These are phyloP conservation scores for Linepithema humile DNA, from an alignment of 1,140 invertebrate species.

Conservation along the genomic window DNA sequence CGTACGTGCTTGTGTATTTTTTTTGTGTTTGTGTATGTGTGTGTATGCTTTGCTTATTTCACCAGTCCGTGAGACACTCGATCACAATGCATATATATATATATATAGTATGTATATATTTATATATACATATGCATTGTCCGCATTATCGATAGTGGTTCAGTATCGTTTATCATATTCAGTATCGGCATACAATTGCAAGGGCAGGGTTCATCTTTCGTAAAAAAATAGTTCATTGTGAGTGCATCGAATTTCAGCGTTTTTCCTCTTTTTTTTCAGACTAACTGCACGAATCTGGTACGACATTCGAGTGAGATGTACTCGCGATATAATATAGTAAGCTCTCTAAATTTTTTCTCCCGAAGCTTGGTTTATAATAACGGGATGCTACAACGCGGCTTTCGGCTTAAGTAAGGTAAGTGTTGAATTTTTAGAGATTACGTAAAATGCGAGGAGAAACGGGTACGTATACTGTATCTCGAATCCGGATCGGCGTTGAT, in stretches of 20 bases:
- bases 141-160: conserved; percentile 9
- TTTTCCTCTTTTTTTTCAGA: conserved; percentile 9
- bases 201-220: conserved; percentile 56
- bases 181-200: conserved; percentile 42
- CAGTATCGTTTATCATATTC: conserved; percentile 7
- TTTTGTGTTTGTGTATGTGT: background rate
- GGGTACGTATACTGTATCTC: background rate
- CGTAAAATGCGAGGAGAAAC: background rate
- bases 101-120: too few species aligned
- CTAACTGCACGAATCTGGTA: conserved; percentile 47
- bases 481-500: background rate
- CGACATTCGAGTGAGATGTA: conserved; percentile 23
- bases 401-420: background rate
- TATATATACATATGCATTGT: too few species aligned
- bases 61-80: conserved; percentile 37
- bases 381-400: background rate
- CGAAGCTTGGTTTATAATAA: background rate
- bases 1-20: background rate
- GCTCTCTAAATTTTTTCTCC: background rate
- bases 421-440: conserved; percentile 1
- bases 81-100: conserved; percentile 49
- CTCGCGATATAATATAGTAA: conserved; percentile 6
- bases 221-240: conserved; percentile 70
- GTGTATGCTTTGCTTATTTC: background rate
- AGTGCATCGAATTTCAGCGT: conserved; percentile 57